Evolutionary conservation across 2,888 invertebrate species (phyloP).

Genomic region (Aleiodes testaceus): DNA sequence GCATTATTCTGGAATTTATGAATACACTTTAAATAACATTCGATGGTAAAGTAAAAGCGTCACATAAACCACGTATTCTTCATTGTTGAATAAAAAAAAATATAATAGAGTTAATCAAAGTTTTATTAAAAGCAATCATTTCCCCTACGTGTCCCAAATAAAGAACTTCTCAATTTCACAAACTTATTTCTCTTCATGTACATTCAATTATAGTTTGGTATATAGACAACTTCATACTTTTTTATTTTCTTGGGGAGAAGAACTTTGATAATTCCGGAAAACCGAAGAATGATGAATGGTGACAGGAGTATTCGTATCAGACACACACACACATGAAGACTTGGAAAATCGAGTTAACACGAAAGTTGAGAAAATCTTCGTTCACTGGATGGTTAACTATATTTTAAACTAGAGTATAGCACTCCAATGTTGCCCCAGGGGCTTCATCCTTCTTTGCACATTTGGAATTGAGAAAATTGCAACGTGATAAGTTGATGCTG

Average conservation of each 20-base stretch:
- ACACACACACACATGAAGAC: slow-evolving; percentile 6
- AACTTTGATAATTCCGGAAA: neutral
- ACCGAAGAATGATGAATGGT: neutral
- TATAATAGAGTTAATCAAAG: no score
- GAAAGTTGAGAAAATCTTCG: slow-evolving; percentile 24
- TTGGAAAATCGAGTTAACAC: slow-evolving; percentile 19
- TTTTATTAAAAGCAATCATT: no score
- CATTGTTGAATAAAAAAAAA: no score
- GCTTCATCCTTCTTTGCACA: slow-evolving; percentile 12
- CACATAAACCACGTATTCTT: no score
- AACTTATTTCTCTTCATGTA: no score
- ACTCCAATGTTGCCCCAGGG: slow-evolving; percentile 19
- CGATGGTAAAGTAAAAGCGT: no score
- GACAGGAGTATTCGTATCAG: slow-evolving; percentile 7
- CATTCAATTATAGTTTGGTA: no score
- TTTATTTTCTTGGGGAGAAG: neutral
- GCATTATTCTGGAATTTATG: slow-evolving; percentile 25
- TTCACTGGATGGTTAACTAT: slow-evolving; percentile 19
- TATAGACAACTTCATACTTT: neutral
- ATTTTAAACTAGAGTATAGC: slow-evolving; percentile 24
- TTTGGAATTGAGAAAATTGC: slow-evolving; percentile 19
- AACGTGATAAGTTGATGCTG: slow-evolving; percentile 27
- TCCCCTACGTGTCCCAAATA: no score
- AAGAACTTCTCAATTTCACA: no score
- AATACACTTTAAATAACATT: neutral